Base-by-base conservation (phyloP, 2,888 invertebrate genomes). In the Melanchra persicariae region DNA sequence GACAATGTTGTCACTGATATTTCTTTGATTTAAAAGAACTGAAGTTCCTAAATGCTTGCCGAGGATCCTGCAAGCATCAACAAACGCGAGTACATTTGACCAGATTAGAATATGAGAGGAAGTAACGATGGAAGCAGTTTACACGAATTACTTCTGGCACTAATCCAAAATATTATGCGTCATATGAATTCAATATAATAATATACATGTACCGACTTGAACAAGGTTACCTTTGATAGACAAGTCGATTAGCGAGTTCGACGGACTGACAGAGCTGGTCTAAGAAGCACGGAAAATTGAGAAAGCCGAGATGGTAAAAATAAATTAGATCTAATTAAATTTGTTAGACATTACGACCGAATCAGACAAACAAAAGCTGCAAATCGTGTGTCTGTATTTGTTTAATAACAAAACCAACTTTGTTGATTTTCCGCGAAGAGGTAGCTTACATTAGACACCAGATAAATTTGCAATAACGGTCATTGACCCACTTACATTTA, bases 71-170 rank as follows among this genome's bases (percentile, higher is more conserved):
- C 59, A 70, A 62, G 55, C 51, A 74, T 79, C 22, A 64, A 68
- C 45, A 79, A 74, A 79, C 45, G 26, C n/a, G 19, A 12, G 63
- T 55, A 79, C 37, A 63, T 55, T 79, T 49, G 17, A 74, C 55
- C 51, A 47, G 63, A 67, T 67, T 55, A 74, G 49, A 74, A 43
- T 51, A 52, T 43, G 55, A 51, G 40, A 67, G 45, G 60, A 55
- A 34, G 55, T 55, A 51, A 68, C 63, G 40, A 63, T 74, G 74
- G 45, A 74, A 45, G 26, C 26, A 6, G 52, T 59, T n/a, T 59
- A 54, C 26, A 45, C 15, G 10, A 59, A 60, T 54, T 62, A 59
- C n/a, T 79, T 79, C 57, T 76, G 79, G 64, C 74, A 51, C 30
- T 34, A 34, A 73, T 61, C 76, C 74, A 66, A 61, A 57, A 57